Conservation (phyloP, 2,797 vertebrate genomes). For the Australoheros facetus region DNA sequence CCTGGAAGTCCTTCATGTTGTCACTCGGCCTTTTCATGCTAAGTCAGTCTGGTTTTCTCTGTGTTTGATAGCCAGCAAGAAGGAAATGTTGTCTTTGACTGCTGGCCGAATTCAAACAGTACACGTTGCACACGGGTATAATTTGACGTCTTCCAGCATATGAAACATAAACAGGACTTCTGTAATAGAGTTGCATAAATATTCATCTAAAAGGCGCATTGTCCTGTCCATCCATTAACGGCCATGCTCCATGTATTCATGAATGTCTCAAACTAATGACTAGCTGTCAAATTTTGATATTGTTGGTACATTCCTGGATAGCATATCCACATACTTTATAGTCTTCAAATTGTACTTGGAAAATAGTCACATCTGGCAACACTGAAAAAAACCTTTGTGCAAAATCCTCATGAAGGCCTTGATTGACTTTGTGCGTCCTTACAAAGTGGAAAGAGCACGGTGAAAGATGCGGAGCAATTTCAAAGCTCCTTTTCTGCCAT, state of each 20-base stretch:
- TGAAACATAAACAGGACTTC: conserved; percentile 30
- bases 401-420: conserved; percentile 65
- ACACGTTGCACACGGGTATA: conserved; percentile 38
- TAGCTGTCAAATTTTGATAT: conserved; percentile 48
- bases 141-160: conserved; percentile 22
- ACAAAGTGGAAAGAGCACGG: conserved; percentile 49
- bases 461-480: conserved; percentile 62
- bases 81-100: conserved; percentile 15
- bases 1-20: conserved; percentile 31
- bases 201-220: conserved; percentile 27
- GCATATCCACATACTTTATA: conserved; percentile 39
- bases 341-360: conserved; percentile 48
- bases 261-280: conserved; percentile 39
- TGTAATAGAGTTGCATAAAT: conserved; percentile 26
- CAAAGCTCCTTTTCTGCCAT: conserved; percentile 62
- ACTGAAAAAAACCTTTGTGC: conserved; percentile 60
- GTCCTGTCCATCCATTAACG: conserved; percentile 48
- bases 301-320: conserved; percentile 48
- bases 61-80: conserved; percentile 35
- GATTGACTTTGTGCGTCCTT: conserved; percentile 63
- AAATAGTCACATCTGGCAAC: conserved; percentile 72
- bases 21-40: conserved; percentile 39
- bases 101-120: conserved; percentile 32
- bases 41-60: conserved; percentile 28
- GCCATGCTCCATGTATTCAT: conserved; percentile 34